Percentiles rank a stretch among this genome's conserved stretches.
phyloP scores from a whole-genome alignment of 2,888 invertebrate genomes.

The Eristalinus sepulchralis region DNA sequence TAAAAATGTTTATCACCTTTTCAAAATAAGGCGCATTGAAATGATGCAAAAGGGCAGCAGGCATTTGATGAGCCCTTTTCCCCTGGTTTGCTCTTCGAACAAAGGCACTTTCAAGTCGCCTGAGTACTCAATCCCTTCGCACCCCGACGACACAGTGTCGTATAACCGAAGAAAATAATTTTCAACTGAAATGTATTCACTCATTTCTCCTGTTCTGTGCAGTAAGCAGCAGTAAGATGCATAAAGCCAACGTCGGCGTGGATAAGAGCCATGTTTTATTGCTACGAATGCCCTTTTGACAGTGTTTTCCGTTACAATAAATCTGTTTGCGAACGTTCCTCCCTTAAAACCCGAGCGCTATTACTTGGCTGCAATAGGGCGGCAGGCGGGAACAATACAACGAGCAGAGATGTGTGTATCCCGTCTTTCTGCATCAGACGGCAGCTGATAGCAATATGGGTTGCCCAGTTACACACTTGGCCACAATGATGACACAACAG shows the following conservation, averaged over 20 bases:
- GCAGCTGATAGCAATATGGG: constrained; percentile 17
- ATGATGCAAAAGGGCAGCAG: not conserved
- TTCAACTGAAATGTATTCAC: not conserved
- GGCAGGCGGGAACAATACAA: not conserved
- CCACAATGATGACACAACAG: not conserved
- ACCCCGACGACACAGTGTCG: not conserved
- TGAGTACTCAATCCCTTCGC: not conserved
- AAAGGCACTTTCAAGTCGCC: not conserved
- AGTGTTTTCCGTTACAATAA: constrained; percentile 14
- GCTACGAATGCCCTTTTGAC: constrained; percentile 3
- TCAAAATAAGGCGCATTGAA: not conserved
- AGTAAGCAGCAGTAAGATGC: not conserved
- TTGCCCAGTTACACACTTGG: constrained; percentile 8
- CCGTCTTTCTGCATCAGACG: constrained; percentile 17
- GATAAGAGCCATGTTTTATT: constrained; percentile 10
- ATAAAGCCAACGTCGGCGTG: not conserved
- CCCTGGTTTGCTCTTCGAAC: not conserved
- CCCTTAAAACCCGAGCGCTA: not conserved
- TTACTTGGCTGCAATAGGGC: not conserved
- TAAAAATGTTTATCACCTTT: not conserved
- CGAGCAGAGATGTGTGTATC: not conserved
- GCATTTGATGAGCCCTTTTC: not conserved
- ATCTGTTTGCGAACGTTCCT: constrained; percentile 5
- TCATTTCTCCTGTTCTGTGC: not conserved
- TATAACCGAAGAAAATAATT: not conserved